Evolutionary conservation across 2,888 invertebrate species (phyloP).

Genomic region (Merodon equestris): DNA sequence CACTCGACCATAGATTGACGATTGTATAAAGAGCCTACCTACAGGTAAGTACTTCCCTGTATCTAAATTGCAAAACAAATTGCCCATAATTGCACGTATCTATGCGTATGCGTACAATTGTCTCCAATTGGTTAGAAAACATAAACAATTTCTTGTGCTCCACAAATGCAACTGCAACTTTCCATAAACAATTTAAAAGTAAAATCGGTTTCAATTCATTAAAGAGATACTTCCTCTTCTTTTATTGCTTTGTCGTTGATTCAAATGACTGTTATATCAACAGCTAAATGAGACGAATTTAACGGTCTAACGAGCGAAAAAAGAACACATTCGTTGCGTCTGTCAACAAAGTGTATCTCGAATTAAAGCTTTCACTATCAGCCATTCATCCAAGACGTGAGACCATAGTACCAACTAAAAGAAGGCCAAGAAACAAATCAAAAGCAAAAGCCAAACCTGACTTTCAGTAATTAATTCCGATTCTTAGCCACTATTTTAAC

Average conservation of each 20-base stretch:
- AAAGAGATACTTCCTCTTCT: neutral
- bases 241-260: conserved; percentile 14
- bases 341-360: too few relatives aligned
- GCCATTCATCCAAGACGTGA: neutral
- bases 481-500: conserved; percentile 1
- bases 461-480: conserved; percentile 21
- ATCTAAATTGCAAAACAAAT: neutral
- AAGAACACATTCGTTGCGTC: too few relatives aligned
- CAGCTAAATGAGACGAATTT: conserved; percentile 20
- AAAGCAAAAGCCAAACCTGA: conserved; percentile 25
- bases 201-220: neutral
- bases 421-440: too few relatives aligned
- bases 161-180: conserved; percentile 2
- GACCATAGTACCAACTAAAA: neutral
- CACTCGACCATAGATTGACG: conserved; percentile 7
- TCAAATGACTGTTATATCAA: neutral
- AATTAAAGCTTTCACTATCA: conserved; percentile 39
- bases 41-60: neutral
- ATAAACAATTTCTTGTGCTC: neutral
- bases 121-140: neutral
- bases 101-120: neutral
- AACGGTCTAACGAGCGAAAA: conserved; percentile 13
- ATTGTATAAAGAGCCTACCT: conserved; percentile 25
- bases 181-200: neutral
- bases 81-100: neutral